Conservation (phyloP, 2,797 vertebrate species). For the Anguilla pacifica region DNA sequence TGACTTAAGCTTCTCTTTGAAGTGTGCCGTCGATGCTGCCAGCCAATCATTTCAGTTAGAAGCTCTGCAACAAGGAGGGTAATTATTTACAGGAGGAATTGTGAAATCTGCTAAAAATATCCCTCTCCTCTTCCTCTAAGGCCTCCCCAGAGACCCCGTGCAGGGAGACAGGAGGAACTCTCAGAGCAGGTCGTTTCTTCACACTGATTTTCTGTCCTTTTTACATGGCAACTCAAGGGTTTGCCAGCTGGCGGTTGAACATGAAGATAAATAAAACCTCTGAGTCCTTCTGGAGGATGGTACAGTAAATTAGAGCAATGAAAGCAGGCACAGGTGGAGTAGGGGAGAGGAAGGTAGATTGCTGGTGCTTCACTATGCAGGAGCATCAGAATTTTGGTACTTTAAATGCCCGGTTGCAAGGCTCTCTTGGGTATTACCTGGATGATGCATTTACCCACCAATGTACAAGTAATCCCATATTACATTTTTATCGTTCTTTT, state of each 20-base stretch:
- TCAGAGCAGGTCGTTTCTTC: slow-evolving; percentile 14
- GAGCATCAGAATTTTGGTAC: background rate
- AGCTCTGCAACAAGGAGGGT: slow-evolving; percentile 51
- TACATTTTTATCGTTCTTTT: background rate
- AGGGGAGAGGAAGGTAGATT: background rate
- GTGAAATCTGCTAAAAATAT: slow-evolving; percentile 64
- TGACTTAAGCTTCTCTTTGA: slow-evolving; percentile 43
- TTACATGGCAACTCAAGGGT: background rate
- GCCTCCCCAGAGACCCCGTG: slow-evolving; percentile 52
- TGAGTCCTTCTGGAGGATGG: background rate
- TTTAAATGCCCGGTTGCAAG: background rate
- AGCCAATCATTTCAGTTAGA: slow-evolving; percentile 49
- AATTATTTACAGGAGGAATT: slow-evolving; percentile 68
- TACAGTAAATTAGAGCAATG: background rate
- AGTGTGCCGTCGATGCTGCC: slow-evolving; percentile 35
- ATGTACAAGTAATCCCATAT: background rate
- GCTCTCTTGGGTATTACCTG: background rate
- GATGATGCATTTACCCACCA: background rate
- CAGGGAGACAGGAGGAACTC: slow-evolving; percentile 35
- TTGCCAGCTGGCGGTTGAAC: slow-evolving; percentile 18
- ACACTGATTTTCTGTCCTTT: background rate
- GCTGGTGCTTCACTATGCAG: background rate
- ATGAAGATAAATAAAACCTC: background rate
- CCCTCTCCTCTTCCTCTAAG: slow-evolving; percentile 44
- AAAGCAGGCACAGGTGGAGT: background rate